Base-by-base conservation (phyloP, 2,797 vertebrate genomes). In the Gambelia wislizenii region DNA sequence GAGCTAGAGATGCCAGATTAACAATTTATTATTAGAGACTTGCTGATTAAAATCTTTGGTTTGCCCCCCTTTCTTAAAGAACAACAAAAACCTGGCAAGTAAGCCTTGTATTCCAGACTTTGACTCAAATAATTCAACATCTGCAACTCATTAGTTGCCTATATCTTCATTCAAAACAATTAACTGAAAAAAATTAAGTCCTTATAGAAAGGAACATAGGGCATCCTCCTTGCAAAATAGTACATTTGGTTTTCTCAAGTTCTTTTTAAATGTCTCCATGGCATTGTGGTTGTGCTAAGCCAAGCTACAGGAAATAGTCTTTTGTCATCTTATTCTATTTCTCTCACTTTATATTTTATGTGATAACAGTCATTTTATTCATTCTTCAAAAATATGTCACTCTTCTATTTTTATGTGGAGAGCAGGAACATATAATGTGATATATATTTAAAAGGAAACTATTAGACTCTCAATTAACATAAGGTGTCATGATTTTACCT, bases 1-100 rank as follows among this genome's bases (percentile, higher is more conserved):
- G 97, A 96, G 96, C 96, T 95, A 95, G 95, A 96, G 96, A 90
- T 95, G 93, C 61, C 93, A 93, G 94, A 88, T 90, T 91, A 86
- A 83, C 89, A 90, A 89, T 39, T 52, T 89, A 33, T 90, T 3
- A 89, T 90, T 74, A 91, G 56, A 39, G 92, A 92, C 86, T 77
- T 87, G 27, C 20, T 90, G 82, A 92, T 59, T 83, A 88, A 91
- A 91, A 89, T 74, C 76, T 79, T 92, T n/a, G 59, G 0, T 89
- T 61, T 12, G 84, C 36, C 90, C 47, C 30, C 39, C 83, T 92
- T 44, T 76, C 25, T 9, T 25, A n/a, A 79, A 78, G 30, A 16
- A n/a, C 30, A 49, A 74, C 90, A 94, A 94, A 47, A 39, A 84
- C 85, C 77, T 1, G 67, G 90, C 92, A 94, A 93, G 93, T 94